Evolutionary conservation across 2,113 vertebrate species (phyloP).

Genomic region (Sinocyclocheilus grahami): DNA sequence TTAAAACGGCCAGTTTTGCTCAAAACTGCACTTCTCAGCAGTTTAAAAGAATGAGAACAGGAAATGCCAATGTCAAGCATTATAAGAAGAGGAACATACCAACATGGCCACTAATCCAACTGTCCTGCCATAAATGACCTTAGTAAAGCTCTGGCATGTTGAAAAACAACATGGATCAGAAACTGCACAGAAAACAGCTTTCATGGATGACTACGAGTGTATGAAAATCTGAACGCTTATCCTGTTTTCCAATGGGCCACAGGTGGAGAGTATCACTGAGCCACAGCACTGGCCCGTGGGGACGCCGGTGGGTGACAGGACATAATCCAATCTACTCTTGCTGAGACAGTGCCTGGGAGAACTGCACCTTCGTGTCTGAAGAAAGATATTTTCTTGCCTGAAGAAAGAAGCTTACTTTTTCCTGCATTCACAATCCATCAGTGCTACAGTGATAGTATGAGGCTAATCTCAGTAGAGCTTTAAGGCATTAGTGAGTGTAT

Average conservation of each 20-base stretch:
- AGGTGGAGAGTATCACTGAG: background rate
- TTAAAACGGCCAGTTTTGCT: too few relatives aligned
- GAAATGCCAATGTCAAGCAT: background rate
- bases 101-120: background rate
- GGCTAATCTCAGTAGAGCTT: conserved; percentile 4
- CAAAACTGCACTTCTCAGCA: background rate
- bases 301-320: background rate
- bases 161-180: too few relatives aligned
- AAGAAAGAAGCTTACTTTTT: background rate
- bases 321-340: background rate
- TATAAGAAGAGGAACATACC: background rate
- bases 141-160: too few relatives aligned
- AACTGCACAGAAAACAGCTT: background rate
- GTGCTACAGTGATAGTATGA: background rate
- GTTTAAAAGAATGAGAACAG: background rate
- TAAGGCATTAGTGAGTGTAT: background rate
- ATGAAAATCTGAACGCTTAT: background rate
- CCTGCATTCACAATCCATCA: background rate
- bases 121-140: background rate
- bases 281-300: background rate
- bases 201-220: background rate
- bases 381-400: background rate
- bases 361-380: background rate
- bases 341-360: background rate
- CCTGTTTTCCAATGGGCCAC: background rate